A percentile compares a stretch with the other conserved stretches of the same genome.
Evolutionary conservation across 2,797 vertebrate genomes (phyloP).

Genomic region (Aplochiton taeniatus): DNA sequence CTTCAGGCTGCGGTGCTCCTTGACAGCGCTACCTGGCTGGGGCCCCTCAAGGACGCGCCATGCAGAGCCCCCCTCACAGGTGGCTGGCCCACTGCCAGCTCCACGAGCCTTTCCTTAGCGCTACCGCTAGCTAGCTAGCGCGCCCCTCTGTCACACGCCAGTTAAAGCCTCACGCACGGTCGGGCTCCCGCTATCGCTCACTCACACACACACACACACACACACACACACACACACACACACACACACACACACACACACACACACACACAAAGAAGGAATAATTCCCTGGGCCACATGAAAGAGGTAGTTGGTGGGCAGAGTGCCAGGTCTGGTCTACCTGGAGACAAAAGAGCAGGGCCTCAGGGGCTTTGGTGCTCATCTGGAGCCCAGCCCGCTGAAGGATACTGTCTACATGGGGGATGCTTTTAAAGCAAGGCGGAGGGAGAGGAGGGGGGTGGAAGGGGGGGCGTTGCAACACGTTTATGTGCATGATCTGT

Average conservation of each 20-base stretch:
- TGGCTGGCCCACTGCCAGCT: conserved; percentile 64
- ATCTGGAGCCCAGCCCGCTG: conserved; percentile 79
- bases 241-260: conserved; percentile 29
- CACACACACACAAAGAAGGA: conserved; percentile 43
- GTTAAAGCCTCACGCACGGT: no score
- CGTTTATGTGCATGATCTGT: conserved; percentile 41
- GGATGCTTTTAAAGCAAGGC: conserved; percentile 22
- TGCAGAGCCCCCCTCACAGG: conserved; percentile 44
- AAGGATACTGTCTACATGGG: conserved; percentile 71
- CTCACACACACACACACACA: conserved; percentile 53
- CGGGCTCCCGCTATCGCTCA: no score
- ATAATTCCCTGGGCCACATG: conserved; percentile 82
- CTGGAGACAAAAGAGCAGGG: conserved; percentile 79
- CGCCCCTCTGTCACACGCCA: no score
- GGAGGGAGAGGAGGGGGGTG: conserved; percentile 23
- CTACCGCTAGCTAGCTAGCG: no score
- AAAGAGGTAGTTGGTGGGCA: conserved; percentile 78
- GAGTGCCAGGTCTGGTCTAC: conserved; percentile 73
- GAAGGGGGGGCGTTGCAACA: neutral
- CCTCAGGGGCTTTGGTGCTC: conserved; percentile 77
- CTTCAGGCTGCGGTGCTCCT: conserved; percentile 34
- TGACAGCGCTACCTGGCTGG: conserved; percentile 28
- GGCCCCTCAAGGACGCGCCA: conserved; percentile 60
- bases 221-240: conserved; percentile 44
- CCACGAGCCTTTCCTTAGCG: conserved; percentile 29